Evolutionary conservation across 1,140 invertebrate species (phyloP).

Genomic region (Caerostris extrusa): DNA sequence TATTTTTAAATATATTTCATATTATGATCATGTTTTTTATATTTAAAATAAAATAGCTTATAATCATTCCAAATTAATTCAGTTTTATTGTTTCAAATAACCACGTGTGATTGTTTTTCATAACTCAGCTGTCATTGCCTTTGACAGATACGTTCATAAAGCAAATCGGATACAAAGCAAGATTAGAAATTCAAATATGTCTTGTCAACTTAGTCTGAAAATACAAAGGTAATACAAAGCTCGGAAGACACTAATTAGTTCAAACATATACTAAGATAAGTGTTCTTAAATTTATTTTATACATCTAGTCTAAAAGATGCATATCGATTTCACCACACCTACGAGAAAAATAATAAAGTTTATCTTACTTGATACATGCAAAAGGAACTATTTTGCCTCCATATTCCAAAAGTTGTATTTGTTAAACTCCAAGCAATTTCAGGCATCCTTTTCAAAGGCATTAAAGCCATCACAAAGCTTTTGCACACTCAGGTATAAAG

Average conservation of each 20-base stretch:
- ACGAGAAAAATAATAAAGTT: background rate
- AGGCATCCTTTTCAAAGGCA: constrained; percentile 75
- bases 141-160: constrained; percentile 35
- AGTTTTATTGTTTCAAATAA: constrained; percentile 17
- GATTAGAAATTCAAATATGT: too few relatives aligned
- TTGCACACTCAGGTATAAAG: constrained; percentile 38
- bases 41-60: background rate
- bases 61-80: background rate
- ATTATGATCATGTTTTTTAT: background rate
- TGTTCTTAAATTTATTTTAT: constrained; percentile 1
- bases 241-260: background rate
- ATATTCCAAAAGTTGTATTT: constrained; percentile 73
- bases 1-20: background rate
- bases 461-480: constrained; percentile 73
- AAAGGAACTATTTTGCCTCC: constrained; percentile 72
- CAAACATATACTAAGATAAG: background rate
- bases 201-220: too few relatives aligned
- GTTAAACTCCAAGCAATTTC: constrained; percentile 74
- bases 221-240: background rate
- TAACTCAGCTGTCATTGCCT: constrained; percentile 51
- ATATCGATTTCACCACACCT: constrained; percentile 72
- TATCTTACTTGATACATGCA: constrained; percentile 72
- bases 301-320: background rate
- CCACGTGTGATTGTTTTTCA: constrained; percentile 74
- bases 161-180: background rate